These are phyloP conservation scores for Leptinotarsa defecta DNA, from an alignment of 1,140 invertebrate genomes.

Conservation along the genomic window DNA sequence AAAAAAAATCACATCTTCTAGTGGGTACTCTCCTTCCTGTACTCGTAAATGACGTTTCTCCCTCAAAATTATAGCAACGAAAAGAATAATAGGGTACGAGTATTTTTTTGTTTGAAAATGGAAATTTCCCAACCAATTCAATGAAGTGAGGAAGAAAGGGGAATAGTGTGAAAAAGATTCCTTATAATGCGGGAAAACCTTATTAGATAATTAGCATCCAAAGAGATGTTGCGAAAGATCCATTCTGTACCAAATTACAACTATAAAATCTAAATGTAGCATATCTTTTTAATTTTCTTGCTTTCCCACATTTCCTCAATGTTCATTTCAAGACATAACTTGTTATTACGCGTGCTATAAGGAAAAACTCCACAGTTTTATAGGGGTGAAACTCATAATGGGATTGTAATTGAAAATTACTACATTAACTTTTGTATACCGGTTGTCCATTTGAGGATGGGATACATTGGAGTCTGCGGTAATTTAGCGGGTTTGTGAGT, in stretches of 20 bases:
- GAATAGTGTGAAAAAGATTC: background rate
- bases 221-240: slow-evolving; percentile 5
- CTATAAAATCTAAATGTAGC: slow-evolving; percentile 30
- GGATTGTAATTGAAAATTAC: background rate
- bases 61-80: too few relatives aligned
- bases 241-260: slow-evolving; percentile 23
- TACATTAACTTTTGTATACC: background rate
- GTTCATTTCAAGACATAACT: slow-evolving; percentile 13
- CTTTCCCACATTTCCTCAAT: slow-evolving; percentile 10
- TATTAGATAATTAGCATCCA: slow-evolving; percentile 25
- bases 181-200: background rate
- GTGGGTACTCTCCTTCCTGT: too few relatives aligned
- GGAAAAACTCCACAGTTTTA: background rate
- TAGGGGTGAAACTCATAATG: background rate
- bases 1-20: too few relatives aligned
- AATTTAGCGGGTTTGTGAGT: too few relatives aligned
- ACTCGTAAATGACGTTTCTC: too few relatives aligned
- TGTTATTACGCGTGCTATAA: background rate
- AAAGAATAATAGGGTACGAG: too few relatives aligned
- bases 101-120: too few relatives aligned
- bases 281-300: slow-evolving; percentile 32
- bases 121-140: too few relatives aligned
- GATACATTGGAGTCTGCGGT: background rate
- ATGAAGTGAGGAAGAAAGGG: background rate
- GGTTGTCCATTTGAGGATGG: background rate